Base-by-base conservation (phyloP, 2,113 vertebrate species). In the Eolophus roseicapilla region DNA sequence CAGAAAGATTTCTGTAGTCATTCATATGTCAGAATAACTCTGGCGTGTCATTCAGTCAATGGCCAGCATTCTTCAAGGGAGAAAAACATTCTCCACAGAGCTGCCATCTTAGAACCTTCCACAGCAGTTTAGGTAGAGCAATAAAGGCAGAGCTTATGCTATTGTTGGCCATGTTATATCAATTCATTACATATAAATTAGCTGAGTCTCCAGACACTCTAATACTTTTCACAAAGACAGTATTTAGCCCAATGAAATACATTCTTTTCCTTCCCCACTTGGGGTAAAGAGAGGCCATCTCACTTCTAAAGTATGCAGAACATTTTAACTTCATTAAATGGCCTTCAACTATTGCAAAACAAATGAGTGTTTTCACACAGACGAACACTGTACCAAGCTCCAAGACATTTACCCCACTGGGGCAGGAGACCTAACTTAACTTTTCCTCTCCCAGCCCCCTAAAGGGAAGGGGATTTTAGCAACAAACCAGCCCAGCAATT, bases 111-210 rank as follows among this genome's bases (percentile, higher is more conserved):
- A 70, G 69, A 49, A 86, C 55, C 37, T 80, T 73, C 64, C 63
- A 65, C 44, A 71, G 78, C 69, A 88, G 63, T 91, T 93, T 46
- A 71, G 62, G 90, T 39, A 91, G 69, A 95, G 83, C 88, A 93
- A 52, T 67, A 78, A 90, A 83, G 69, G 95, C 83, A 92, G 93
- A 95, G 93, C 93, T 94, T 90, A 76, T 88, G 92, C 93, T 88
- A 83, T 93, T 94, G 90, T 44, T 95, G 93, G 93, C 92, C 88
- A 84, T 91, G 90, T 88, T 75, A 86, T 84, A 97, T 81, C 95
- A 83, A 55, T 69, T 90, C 37, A 82, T 93, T 79, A 83, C 3
- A 73, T 20, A 57, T 3, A 76, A 79, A 35, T 76, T 62, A 79
- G 33, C 37, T 3, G 44, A 75, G 35, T 68, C 53, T 73, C 80